phyloP scores from a whole-genome alignment of 2,113 vertebrate genomes.

The Strix uralensis region DNA sequence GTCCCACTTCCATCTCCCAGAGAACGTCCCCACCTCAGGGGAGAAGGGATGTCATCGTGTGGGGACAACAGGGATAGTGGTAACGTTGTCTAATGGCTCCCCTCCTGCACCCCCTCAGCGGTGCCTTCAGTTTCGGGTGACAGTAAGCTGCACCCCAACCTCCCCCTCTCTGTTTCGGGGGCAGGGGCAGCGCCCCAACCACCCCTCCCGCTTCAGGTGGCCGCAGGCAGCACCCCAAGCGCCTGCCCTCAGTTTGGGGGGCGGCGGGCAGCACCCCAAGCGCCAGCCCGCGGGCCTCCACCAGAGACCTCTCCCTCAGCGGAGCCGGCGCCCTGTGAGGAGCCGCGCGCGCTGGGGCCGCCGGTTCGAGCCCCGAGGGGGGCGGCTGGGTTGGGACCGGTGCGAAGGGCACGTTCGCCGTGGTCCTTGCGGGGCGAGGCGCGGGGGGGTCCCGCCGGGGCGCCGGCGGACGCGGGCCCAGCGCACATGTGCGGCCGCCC shows the following conservation, averaged over 20 bases:
- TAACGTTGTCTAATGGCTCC: fast-evolving
- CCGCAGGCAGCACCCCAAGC: too few relatives aligned
- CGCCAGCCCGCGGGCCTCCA: not conserved
- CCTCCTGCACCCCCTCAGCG: not conserved
- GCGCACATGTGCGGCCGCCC: conserved; percentile 36
- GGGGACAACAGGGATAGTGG: fast-evolving
- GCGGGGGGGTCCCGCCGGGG: not conserved
- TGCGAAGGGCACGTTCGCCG: fast-evolving
- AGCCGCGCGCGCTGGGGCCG: not conserved
- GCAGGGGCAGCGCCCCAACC: too few relatives aligned
- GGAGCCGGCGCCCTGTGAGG: not conserved
- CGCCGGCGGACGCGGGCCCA: not conserved
- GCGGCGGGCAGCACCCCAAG: not conserved
- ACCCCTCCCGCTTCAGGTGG: too few relatives aligned
- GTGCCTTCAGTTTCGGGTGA: not conserved
- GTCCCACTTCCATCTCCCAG: too few relatives aligned
- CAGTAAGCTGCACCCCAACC: too few relatives aligned
- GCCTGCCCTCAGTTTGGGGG: fast-evolving
- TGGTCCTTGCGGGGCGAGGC: fast-evolving
- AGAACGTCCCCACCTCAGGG: too few relatives aligned
- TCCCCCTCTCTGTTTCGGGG: fast-evolving
- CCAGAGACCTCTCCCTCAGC: not conserved
- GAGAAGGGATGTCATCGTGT: fast-evolving
- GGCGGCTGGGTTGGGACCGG: fast-evolving
- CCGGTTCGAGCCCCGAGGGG: conserved; percentile 3